Conservation (phyloP, 2,888 invertebrate species). For the Orthosia gothica region DNA sequence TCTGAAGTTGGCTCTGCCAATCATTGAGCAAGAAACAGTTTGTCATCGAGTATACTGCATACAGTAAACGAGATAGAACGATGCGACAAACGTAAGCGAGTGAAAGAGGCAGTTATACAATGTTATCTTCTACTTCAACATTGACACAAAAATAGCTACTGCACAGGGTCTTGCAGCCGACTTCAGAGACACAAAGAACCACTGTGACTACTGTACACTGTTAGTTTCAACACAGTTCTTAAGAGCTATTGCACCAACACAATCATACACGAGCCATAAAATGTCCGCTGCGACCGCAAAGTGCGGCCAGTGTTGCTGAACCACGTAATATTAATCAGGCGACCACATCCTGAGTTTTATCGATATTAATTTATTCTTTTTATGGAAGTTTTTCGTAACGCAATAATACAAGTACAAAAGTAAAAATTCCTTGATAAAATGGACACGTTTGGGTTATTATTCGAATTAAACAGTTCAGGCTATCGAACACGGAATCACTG, state of each 20-base stretch:
- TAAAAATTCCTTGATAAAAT: neutral
- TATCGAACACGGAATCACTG: no score
- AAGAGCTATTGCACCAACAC: slow-evolving; percentile 20
- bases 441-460: neutral
- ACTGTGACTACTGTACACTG: neutral
- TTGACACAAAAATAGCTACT: no score
- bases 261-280: slow-evolving; percentile 25
- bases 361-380: slow-evolving; percentile 7
- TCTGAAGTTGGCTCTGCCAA: no score
- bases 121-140: no score
- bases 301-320: slow-evolving; percentile 10
- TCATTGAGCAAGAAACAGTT: no score
- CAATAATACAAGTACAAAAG: neutral
- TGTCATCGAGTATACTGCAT: no score
- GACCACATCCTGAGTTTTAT: slow-evolving; percentile 51
- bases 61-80: no score
- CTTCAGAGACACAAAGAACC: no score
- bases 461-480: neutral
- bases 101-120: no score
- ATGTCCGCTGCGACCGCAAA: slow-evolving; percentile 40
- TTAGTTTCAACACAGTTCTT: slow-evolving; percentile 24
- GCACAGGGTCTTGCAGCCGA: no score
- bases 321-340: slow-evolving; percentile 30
- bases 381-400: neutral
- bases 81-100: no score